Evolutionary conservation across 2,797 vertebrate genomes (phyloP).

Genomic region (Myotis pilosus): DNA sequence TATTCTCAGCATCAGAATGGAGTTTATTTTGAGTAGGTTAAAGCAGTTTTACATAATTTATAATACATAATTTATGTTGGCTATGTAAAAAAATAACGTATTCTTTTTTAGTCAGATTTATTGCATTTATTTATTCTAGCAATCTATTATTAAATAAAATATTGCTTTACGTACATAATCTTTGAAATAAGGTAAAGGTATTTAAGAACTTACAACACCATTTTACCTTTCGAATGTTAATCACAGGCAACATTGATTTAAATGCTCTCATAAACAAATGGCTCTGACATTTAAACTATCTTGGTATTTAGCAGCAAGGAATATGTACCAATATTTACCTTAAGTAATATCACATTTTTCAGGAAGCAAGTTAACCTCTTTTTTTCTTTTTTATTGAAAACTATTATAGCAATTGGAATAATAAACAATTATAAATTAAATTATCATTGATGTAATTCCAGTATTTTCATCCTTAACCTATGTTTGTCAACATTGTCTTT

Average conservation of each 20-base stretch:
- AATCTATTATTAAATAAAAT: conserved; percentile 30
- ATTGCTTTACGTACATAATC: not conserved
- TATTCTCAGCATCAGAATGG: not conserved
- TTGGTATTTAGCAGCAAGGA: not conserved
- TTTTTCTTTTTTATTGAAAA: not conserved
- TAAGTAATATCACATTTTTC: conserved; percentile 1
- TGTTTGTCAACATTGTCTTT: not conserved
- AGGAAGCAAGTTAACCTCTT: not conserved
- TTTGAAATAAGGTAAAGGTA: conserved; percentile 35
- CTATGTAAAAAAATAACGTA: not conserved
- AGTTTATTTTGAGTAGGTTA: not conserved
- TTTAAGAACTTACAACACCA: not conserved
- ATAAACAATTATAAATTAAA: conserved; percentile 21
- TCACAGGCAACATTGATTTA: conserved; percentile 10
- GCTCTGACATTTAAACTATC: conserved; percentile 17
- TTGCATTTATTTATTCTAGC: conserved; percentile 13
- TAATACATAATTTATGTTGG: not conserved
- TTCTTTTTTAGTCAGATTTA: conserved; percentile 4
- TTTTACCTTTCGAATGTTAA: conserved; percentile 48
- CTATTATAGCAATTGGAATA: not conserved
- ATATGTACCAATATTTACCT: not conserved
- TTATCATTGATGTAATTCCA: not conserved
- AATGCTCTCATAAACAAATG: conserved; percentile 38
- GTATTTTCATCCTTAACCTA: not conserved
- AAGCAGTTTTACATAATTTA: not conserved